Evolutionary conservation across 2,797 vertebrate genomes (phyloP).

Genomic region (Decapterus maruadsi): DNA sequence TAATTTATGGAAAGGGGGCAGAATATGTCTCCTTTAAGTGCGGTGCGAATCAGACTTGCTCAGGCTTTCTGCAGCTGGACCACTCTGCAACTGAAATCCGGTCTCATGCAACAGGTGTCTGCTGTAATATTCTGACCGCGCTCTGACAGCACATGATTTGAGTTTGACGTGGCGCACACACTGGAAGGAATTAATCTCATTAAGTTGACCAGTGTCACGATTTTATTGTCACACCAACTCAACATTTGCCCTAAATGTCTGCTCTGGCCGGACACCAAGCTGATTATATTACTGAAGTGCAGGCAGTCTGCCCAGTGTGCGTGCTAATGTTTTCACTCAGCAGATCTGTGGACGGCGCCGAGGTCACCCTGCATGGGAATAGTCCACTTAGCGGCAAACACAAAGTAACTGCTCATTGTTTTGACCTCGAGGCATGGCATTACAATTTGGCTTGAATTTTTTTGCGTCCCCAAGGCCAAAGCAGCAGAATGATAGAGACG

Average conservation of each 20-base stretch:
- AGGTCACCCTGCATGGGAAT: slow-evolving; percentile 65
- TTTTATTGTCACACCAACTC: slow-evolving; percentile 48
- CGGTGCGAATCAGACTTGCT: neutral
- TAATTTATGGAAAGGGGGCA: no score
- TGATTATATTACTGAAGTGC: slow-evolving; percentile 66
- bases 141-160: slow-evolving; percentile 22
- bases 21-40: neutral
- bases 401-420: slow-evolving; percentile 57
- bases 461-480: slow-evolving; percentile 42
- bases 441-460: slow-evolving; percentile 39
- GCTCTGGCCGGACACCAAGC: slow-evolving; percentile 56
- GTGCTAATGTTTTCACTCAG: slow-evolving; percentile 70
- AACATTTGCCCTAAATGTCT: slow-evolving; percentile 66
- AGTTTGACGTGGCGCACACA: slow-evolving; percentile 15
- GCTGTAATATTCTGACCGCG: slow-evolving; percentile 13
- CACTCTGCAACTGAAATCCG: neutral
- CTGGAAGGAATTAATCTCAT: slow-evolving; percentile 47
- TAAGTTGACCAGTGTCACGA: slow-evolving; percentile 45
- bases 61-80: neutral
- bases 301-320: slow-evolving; percentile 51
- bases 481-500: slow-evolving; percentile 31
- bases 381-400: slow-evolving; percentile 60
- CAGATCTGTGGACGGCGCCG: slow-evolving; percentile 56
- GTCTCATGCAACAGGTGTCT: slow-evolving; percentile 35
- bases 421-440: slow-evolving; percentile 55